These are phyloP conservation scores for Mus spretus DNA, from an alignment of 2,797 vertebrate species.

Conservation along the genomic window DNA sequence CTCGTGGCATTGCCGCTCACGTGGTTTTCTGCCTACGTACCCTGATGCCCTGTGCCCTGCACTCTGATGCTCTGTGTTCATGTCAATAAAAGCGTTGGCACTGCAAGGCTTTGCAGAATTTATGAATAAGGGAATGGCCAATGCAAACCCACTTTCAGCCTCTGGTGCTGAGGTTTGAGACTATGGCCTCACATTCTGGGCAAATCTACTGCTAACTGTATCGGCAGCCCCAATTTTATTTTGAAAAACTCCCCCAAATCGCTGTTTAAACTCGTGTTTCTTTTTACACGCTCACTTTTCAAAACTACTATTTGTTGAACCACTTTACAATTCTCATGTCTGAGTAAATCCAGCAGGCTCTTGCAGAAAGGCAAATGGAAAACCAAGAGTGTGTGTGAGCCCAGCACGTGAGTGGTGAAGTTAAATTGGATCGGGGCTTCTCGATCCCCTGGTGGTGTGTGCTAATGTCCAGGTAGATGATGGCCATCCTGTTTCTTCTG, in stretches of 20 bases:
- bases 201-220: background rate
- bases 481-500: background rate
- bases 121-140: background rate
- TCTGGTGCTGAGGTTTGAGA: background rate
- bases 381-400: background rate
- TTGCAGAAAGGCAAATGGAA: background rate
- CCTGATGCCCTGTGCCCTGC: too few species aligned
- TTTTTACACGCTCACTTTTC: conserved; percentile 1
- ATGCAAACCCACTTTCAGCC: background rate
- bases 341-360: background rate
- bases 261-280: background rate
- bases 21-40: conserved; percentile 3
- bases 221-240: background rate
- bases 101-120: conserved; percentile 19
- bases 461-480: too few species aligned
- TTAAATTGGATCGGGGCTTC: background rate
- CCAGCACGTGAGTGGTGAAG: background rate
- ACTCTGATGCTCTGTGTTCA: background rate
- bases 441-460: background rate
- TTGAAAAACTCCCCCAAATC: background rate
- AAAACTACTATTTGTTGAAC: background rate
- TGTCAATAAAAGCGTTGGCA: conserved; percentile 26
- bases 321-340: background rate
- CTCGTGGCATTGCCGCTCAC: background rate
- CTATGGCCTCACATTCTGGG: background rate